These are phyloP conservation scores for Chaitophorus viminalis DNA, from an alignment of 2,888 invertebrate genomes.

Conservation along the genomic window DNA sequence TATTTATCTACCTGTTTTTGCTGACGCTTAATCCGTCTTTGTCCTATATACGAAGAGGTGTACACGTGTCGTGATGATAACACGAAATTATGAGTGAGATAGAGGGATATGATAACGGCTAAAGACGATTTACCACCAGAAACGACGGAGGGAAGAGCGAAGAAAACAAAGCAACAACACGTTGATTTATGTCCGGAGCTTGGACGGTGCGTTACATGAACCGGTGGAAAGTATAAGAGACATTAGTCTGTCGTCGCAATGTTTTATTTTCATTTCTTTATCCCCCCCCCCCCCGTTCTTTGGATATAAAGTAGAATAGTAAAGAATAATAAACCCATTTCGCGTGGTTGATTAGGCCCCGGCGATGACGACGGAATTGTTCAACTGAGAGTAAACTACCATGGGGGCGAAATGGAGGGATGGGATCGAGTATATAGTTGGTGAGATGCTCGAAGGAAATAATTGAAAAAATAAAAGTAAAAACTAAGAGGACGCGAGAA, in stretches of 20 bases:
- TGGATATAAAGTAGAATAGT: not conserved
- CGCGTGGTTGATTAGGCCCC: conserved; percentile 38
- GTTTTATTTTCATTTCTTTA: not conserved
- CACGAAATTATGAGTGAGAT: too few relatives aligned
- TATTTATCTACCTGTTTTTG: too few relatives aligned
- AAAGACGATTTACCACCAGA: too few relatives aligned
- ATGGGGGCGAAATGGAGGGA: not conserved
- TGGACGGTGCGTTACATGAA: not conserved
- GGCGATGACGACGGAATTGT: conserved; percentile 11
- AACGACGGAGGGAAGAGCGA: too few relatives aligned
- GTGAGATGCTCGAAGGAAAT: conserved; percentile 5
- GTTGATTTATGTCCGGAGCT: not conserved
- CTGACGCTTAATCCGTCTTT: too few relatives aligned
- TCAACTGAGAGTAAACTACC: conserved; percentile 27
- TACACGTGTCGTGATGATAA: too few relatives aligned
- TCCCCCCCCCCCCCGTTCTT: not conserved
- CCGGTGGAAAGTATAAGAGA: not conserved
- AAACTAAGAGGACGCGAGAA: conserved; percentile 22
- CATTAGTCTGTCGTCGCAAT: not conserved
- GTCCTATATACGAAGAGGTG: too few relatives aligned
- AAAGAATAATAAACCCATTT: conserved; percentile 48
- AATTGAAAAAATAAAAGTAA: conserved; percentile 41
- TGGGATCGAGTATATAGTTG: not conserved
- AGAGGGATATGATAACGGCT: too few relatives aligned
- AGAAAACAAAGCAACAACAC: not conserved